Conservation (phyloP, 2,888 invertebrate genomes). For the Salticus scenicus region DNA sequence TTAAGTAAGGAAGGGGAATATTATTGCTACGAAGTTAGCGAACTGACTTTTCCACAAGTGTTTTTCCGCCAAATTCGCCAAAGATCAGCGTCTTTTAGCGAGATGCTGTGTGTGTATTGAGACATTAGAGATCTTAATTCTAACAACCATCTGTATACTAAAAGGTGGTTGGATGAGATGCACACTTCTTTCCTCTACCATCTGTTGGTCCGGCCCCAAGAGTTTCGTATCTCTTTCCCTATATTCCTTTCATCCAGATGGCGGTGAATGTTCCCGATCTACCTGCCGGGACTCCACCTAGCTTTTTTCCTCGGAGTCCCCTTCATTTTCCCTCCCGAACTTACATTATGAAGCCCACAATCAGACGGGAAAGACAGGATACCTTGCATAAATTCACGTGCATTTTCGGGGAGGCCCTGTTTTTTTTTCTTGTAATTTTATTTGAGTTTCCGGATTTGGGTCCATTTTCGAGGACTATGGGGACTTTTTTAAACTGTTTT, state of each 20-base stretch:
- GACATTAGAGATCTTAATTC: too few relatives aligned
- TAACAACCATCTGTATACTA: constrained; percentile 51
- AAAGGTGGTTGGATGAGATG: constrained; percentile 34
- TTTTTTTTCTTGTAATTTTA: constrained; percentile 35
- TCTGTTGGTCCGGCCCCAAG: constrained; percentile 18
- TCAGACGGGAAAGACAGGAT: constrained; percentile 20
- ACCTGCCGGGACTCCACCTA: constrained; percentile 54
- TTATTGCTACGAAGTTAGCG: too few relatives aligned
- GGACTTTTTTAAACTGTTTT: constrained; percentile 35
- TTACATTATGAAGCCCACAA: constrained; percentile 38
- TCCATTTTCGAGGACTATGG: constrained; percentile 38
- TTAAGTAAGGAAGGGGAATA: too few relatives aligned
- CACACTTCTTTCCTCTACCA: constrained; percentile 6
- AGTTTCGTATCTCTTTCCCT: constrained; percentile 15
- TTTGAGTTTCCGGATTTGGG: constrained; percentile 61
- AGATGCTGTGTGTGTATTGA: too few relatives aligned
- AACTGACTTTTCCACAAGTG: too few relatives aligned
- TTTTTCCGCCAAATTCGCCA: too few relatives aligned
- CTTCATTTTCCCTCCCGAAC: constrained; percentile 42
- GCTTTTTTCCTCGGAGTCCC: constrained; percentile 20
- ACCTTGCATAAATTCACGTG: constrained; percentile 53
- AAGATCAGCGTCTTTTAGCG: too few relatives aligned
- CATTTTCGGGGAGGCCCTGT: constrained; percentile 27
- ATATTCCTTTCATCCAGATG: constrained; percentile 50
- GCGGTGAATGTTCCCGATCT: constrained; percentile 38